A percentile compares a stretch with the other conserved stretches of the same genome.
Conservation (phyloP, 2,113 vertebrate genomes). For the Epinephelus fuscoguttatus region DNA sequence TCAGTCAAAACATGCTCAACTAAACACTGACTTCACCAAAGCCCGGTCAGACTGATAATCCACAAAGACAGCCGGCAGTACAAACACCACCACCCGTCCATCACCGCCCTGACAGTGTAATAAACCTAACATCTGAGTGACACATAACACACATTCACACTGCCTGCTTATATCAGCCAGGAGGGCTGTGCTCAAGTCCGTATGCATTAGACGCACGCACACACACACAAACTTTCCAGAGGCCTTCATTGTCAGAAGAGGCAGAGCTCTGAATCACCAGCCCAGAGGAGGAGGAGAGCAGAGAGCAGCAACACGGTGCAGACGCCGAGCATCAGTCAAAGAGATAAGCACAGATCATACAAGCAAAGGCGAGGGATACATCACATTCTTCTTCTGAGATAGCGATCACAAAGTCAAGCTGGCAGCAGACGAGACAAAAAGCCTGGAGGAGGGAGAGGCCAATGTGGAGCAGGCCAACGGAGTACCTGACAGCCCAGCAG, state of each 20-base stretch:
- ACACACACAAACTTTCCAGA: slow-evolving; percentile 35
- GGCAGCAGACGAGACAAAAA: slow-evolving; percentile 68
- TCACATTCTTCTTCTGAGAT: not conserved
- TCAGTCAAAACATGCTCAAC: not conserved
- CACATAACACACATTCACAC: slow-evolving; percentile 80
- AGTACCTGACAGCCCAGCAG: not conserved
- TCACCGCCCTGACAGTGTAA: slow-evolving; percentile 76
- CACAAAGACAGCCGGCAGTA: slow-evolving; percentile 32
- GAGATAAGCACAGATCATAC: not conserved
- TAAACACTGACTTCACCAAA: not conserved
- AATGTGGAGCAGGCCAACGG: not conserved
- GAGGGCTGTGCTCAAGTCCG: slow-evolving; percentile 35
- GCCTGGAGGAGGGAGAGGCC: slow-evolving; percentile 46
- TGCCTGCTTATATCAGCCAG: slow-evolving; percentile 74
- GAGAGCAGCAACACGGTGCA: slow-evolving; percentile 6
- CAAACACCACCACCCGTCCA: slow-evolving; percentile 48
- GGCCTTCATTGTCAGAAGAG: slow-evolving; percentile 28
- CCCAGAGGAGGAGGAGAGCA: not conserved
- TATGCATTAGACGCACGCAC: slow-evolving; percentile 14
- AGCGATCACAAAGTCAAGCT: slow-evolving; percentile 61
- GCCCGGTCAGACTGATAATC: not conserved
- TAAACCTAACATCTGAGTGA: slow-evolving; percentile 73
- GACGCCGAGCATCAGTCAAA: not conserved
- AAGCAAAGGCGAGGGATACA: not conserved
- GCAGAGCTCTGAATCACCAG: slow-evolving; percentile 45